A percentile compares a stretch with the other conserved stretches of the same genome.
phyloP scores from a whole-genome alignment of 2,797 vertebrate genomes.

The Macroramphosus scolopax region DNA sequence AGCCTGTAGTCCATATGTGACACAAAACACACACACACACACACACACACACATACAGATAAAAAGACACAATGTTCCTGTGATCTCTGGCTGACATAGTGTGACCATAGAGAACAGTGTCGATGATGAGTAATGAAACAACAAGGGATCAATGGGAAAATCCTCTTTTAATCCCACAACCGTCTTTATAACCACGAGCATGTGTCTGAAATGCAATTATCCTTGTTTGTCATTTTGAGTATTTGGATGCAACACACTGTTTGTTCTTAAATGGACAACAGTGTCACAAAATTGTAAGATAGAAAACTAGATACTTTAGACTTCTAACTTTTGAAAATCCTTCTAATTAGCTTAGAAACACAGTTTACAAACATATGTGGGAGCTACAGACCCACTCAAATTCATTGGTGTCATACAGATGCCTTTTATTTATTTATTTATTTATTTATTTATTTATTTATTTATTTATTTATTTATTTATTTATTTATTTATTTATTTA shows the following conservation, averaged over 20 bases:
- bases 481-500: too few relatives aligned
- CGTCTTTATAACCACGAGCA: conserved; percentile 15
- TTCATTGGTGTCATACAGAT: too few relatives aligned
- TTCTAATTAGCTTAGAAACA: conserved; percentile 14
- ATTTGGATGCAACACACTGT: conserved; percentile 19
- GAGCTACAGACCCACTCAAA: background rate
- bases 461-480: too few relatives aligned
- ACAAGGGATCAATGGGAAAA: conserved; percentile 47
- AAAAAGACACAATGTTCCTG: conserved; percentile 6
- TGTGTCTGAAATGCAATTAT: conserved; percentile 18
- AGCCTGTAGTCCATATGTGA: conserved; percentile 51
- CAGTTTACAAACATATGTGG: conserved; percentile 1
- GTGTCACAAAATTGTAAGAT: background rate
- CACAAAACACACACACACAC: conserved; percentile 23
- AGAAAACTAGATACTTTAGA: too few relatives aligned
- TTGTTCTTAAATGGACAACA: too few relatives aligned
- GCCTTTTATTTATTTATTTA: background rate
- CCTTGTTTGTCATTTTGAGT: conserved; percentile 18
- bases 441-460: background rate
- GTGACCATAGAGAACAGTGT: conserved; percentile 41
- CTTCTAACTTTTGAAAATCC: conserved; percentile 8
- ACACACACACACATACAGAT: conserved; percentile 14
- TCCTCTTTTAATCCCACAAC: conserved; percentile 33
- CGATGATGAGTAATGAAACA: conserved; percentile 43
- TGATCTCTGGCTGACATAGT: conserved; percentile 49